Evolutionary conservation across 2,113 vertebrate genomes (phyloP).

Genomic region (Bufo gargarizans): DNA sequence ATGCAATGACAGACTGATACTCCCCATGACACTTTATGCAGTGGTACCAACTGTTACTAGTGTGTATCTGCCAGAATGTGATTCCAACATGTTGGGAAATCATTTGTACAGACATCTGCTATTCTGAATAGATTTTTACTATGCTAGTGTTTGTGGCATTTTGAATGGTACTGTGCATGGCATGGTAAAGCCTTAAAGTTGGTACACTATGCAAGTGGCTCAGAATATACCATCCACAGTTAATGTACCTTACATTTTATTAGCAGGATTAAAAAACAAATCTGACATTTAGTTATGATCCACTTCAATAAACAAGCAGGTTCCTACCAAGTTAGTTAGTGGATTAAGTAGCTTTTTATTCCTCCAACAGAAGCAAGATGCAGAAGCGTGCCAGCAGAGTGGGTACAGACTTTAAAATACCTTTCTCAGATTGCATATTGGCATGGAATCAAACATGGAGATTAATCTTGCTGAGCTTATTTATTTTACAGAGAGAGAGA

Average conservation of each 20-base stretch:
- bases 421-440: slow-evolving; percentile 31
- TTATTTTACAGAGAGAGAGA: slow-evolving; percentile 14
- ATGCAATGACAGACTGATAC: neutral
- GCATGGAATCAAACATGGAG: slow-evolving; percentile 13
- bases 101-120: neutral
- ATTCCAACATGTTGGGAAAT: neutral
- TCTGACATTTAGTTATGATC: neutral
- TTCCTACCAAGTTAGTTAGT: neutral
- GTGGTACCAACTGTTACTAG: neutral
- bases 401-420: slow-evolving; percentile 12
- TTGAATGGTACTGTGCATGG: neutral
- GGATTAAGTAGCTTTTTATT: slow-evolving; percentile 20
- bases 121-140: neutral
- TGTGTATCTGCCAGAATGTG: neutral
- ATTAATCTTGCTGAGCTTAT: slow-evolving; percentile 45
- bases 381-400: neutral
- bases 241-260: neutral
- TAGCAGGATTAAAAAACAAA: neutral
- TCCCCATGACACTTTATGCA: neutral
- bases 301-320: neutral
- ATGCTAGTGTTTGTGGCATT: neutral
- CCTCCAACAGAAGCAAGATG: slow-evolving; percentile 19
- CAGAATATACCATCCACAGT: neutral
- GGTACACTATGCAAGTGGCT: neutral
- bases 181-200: neutral